Conservation (phyloP, 2,113 vertebrate genomes). For the Bagarius yarrelli region DNA sequence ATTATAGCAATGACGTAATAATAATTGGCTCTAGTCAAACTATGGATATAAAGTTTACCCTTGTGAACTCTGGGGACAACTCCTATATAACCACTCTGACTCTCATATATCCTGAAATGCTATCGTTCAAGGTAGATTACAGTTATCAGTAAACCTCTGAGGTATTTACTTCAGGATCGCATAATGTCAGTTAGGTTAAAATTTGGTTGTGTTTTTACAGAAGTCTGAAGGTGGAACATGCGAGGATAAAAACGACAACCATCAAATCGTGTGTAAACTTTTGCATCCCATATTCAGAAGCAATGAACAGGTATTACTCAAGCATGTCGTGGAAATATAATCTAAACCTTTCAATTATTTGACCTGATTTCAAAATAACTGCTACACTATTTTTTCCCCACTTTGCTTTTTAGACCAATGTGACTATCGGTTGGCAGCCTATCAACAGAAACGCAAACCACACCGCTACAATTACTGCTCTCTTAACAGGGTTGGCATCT, state of each 20-base stretch:
- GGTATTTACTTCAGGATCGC: background rate
- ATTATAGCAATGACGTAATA: constrained; percentile 34
- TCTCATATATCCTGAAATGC: constrained; percentile 52
- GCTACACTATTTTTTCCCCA: background rate
- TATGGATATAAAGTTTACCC: constrained; percentile 47
- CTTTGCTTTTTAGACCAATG: constrained; percentile 31
- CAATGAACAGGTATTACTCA: constrained; percentile 39
- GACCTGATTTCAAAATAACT: background rate
- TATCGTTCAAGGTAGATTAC: constrained; percentile 51
- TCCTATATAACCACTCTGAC: constrained; percentile 55
- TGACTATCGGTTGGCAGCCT: constrained; percentile 50
- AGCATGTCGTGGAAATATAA: background rate
- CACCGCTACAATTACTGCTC: constrained; percentile 41
- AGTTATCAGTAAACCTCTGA: background rate
- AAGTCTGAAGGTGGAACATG: constrained; percentile 40
- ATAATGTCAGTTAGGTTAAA: background rate
- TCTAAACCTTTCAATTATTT: background rate
- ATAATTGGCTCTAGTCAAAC: constrained; percentile 49
- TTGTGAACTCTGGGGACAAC: constrained; percentile 45
- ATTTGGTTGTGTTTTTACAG: constrained; percentile 34
- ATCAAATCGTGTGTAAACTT: constrained; percentile 47
- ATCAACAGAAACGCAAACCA: constrained; percentile 17
- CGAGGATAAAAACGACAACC: constrained; percentile 23
- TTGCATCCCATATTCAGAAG: constrained; percentile 48
- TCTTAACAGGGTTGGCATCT: constrained; percentile 51